Conservation (phyloP, 2,888 invertebrate genomes). For the Conomelus anceps region DNA sequence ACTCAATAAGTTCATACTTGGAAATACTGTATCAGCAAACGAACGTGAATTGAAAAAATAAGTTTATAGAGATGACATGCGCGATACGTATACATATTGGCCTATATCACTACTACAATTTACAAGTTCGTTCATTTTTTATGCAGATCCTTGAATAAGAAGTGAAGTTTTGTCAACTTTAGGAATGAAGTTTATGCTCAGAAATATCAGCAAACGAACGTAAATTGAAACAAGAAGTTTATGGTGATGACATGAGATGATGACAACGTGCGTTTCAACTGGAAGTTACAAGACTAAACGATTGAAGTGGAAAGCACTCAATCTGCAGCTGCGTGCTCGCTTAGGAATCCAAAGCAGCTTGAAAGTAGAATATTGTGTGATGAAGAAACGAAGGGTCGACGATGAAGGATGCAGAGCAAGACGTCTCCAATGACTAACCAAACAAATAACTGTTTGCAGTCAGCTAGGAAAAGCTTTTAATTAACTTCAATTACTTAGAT, state of each 20-base stretch:
- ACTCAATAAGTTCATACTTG: no score
- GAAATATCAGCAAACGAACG: neutral
- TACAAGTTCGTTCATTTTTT: neutral
- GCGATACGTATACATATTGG: no score
- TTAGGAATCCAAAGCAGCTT: neutral
- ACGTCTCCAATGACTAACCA: conserved; percentile 12
- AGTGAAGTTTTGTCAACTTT: neutral
- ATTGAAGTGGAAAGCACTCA: neutral
- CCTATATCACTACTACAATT: no score
- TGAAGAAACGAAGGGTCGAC: neutral
- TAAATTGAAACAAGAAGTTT: neutral
- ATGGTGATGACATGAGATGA: neutral
- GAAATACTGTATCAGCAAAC: no score
- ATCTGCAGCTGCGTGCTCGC: no score
- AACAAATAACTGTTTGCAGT: conserved; percentile 13
- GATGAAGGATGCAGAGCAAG: neutral
- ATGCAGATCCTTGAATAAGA: neutral
- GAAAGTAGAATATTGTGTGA: neutral
- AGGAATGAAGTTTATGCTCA: neutral
- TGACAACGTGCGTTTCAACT: neutral
- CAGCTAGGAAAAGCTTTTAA: conserved; percentile 12
- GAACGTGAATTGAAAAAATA: no score
- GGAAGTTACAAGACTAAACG: neutral
- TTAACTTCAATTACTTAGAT: conserved; percentile 13
- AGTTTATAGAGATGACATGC: no score